Conservation (phyloP, 2,888 invertebrate species). For the Drosophila glabriapex region DNA sequence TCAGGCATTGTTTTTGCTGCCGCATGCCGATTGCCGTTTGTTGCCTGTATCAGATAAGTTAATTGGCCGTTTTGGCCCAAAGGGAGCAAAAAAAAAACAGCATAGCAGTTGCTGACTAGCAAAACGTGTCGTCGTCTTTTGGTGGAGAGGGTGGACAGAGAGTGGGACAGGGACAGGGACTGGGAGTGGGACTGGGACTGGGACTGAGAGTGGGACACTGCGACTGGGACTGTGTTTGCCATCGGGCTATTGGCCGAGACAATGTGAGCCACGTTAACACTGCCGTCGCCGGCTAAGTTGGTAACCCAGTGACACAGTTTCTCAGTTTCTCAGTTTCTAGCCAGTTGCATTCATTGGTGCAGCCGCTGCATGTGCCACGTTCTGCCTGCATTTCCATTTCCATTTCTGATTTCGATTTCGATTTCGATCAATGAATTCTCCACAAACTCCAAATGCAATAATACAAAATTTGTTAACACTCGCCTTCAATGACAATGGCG, state of each 20-base stretch:
- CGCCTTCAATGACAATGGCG: not conserved
- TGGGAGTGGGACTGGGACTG: not conserved
- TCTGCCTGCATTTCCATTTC: constrained; percentile 28
- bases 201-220: not conserved
- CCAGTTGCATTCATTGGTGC: constrained; percentile 35
- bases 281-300: constrained; percentile 32
- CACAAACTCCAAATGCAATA: constrained; percentile 1
- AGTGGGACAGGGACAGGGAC: not conserved
- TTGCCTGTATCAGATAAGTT: constrained; percentile 70
- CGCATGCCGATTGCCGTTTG: constrained; percentile 18
- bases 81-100: constrained; percentile 49
- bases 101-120: constrained; percentile 27
- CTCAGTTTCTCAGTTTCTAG: too few relatives aligned
- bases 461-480: constrained; percentile 1
- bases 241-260: constrained; percentile 25
- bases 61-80: constrained; percentile 76
- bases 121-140: constrained; percentile 37
- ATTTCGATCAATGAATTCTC: constrained; percentile 30
- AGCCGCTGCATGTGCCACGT: constrained; percentile 25
- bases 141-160: not conserved
- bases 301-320: constrained; percentile 74
- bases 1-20: constrained; percentile 36
- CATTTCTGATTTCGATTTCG: constrained; percentile 42
- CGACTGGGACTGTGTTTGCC: constrained; percentile 11
- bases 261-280: constrained; percentile 39